These are phyloP conservation scores for Zeuzera pyrina DNA, from an alignment of 2,888 invertebrate species.

Conservation along the genomic window DNA sequence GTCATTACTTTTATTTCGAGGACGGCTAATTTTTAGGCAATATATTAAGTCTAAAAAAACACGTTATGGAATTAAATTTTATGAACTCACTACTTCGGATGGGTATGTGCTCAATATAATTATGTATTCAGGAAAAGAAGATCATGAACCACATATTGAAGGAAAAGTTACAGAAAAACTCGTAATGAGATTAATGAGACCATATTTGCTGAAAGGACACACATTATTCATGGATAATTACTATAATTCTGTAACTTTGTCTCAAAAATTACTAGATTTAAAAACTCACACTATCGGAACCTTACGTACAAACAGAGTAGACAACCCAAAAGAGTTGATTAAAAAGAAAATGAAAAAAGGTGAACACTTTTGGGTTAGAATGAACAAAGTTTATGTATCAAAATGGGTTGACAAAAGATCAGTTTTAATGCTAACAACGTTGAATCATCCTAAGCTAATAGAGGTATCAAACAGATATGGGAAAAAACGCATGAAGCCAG, in stretches of 20 bases:
- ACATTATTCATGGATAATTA: slow-evolving; percentile 19
- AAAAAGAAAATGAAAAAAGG: slow-evolving; percentile 15
- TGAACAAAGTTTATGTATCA: slow-evolving; percentile 15
- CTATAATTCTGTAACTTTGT: slow-evolving; percentile 15
- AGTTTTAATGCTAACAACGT: slow-evolving; percentile 14
- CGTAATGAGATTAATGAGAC: slow-evolving; percentile 15
- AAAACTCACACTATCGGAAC: slow-evolving; percentile 17
- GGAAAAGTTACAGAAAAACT: slow-evolving; percentile 14
- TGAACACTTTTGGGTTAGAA: slow-evolving; percentile 14
- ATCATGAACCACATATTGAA: slow-evolving; percentile 10
- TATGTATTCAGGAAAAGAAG: slow-evolving; percentile 21
- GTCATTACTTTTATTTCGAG: slow-evolving; percentile 18
- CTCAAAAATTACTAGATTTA: slow-evolving; percentile 15
- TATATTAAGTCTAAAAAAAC: slow-evolving; percentile 23
- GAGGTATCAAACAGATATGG: slow-evolving; percentile 11
- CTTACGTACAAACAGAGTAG: slow-evolving; percentile 14
- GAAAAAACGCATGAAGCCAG: slow-evolving; percentile 3
- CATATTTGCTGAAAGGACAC: slow-evolving; percentile 19
- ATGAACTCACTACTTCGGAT: slow-evolving; percentile 19
- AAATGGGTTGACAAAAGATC: slow-evolving; percentile 14
- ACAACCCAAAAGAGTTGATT: slow-evolving; percentile 13
- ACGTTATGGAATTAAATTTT: slow-evolving; percentile 24
- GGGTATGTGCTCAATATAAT: slow-evolving; percentile 23
- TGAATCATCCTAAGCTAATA: slow-evolving; percentile 9
- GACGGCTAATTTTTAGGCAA: slow-evolving; percentile 20